These are phyloP conservation scores for Toxostoma redivivum DNA, from an alignment of 2,113 vertebrate species.

Conservation along the genomic window DNA sequence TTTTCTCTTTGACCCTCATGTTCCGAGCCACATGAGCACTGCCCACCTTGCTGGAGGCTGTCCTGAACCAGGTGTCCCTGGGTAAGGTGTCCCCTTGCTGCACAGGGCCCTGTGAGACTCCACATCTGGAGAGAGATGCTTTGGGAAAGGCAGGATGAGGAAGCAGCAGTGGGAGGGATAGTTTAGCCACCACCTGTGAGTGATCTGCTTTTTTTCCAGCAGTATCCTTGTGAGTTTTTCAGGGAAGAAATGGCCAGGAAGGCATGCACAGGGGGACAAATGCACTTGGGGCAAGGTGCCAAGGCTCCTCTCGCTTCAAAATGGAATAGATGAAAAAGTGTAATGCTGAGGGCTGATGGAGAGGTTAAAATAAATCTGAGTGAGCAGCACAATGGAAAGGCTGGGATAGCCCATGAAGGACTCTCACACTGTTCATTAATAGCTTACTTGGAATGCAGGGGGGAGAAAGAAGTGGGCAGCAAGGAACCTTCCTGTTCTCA, in stretches of 20 bases:
- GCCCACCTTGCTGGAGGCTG: neutral
- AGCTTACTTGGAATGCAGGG: neutral
- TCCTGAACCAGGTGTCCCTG: neutral
- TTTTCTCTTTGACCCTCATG: neutral
- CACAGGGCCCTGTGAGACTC: neutral
- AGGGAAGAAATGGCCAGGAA: neutral
- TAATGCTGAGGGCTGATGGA: neutral
- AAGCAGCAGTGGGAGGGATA: neutral
- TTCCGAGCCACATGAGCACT: neutral
- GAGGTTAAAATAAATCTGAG: rapidly evolving
- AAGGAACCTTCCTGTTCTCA: neutral
- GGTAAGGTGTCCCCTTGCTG: neutral
- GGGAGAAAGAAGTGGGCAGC: neutral
- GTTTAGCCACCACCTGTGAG: neutral
- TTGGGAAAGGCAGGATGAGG: neutral
- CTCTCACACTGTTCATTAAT: neutral
- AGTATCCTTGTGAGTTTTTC: neutral
- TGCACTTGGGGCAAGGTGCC: neutral
- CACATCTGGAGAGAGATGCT: neutral
- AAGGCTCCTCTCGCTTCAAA: neutral
- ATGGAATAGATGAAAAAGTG: neutral
- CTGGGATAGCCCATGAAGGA: neutral
- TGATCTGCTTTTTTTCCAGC: neutral
- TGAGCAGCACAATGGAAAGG: neutral
- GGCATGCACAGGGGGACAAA: neutral